Evolutionary conservation across 2,113 vertebrate species (phyloP), one percentile per base, ranked within the genome.

Genomic region (Lanius collurio): DNA sequence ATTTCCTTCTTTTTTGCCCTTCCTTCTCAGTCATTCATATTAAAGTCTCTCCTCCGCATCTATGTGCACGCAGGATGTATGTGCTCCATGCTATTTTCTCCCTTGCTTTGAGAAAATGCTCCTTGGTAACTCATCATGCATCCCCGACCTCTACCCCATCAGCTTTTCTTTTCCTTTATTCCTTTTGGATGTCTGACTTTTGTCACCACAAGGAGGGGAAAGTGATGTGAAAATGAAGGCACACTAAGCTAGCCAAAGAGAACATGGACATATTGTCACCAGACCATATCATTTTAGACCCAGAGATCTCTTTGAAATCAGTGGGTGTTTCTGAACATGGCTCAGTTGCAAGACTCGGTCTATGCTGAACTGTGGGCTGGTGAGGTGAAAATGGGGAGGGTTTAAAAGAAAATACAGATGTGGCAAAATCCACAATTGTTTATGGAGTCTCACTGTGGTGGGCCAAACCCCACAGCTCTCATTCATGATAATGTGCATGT

Each of bases 191-290:
- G 77, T 86, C 69, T 90, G 95, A 94, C 70, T 89, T 95, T 83
- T 96, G 80, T 86, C 87, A 84, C 73, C 15, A 2, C 10, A 2
- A 93, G 82, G 93, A 96, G 89, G 65, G 69, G 88, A 96, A 95
- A 95, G 94, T 93, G 89, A 60, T 94, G 80, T 92, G 96, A 91
- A 94, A 95, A 92, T 73, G 77, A 91, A 76, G 89, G 57, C 2
- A 19, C n/a, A 71, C 41, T 1, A 47, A 92, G 60, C n/a, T 93
- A 80, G 81, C 65, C 76, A 79, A 64, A 90, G 79, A 93, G 81
- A 90, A 89, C 31, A 20, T 0, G 21, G 91, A 93, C 92, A 94
- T 90, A 79, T 90, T 95, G 91, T 90, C 4, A 17, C 94, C 95
- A 91, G 94, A 97, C 79, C 62, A 81, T 35, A 30, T 56, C 60